phyloP scores from a whole-genome alignment of 2,113 vertebrate species.

The Salvelinus fontinalis region DNA sequence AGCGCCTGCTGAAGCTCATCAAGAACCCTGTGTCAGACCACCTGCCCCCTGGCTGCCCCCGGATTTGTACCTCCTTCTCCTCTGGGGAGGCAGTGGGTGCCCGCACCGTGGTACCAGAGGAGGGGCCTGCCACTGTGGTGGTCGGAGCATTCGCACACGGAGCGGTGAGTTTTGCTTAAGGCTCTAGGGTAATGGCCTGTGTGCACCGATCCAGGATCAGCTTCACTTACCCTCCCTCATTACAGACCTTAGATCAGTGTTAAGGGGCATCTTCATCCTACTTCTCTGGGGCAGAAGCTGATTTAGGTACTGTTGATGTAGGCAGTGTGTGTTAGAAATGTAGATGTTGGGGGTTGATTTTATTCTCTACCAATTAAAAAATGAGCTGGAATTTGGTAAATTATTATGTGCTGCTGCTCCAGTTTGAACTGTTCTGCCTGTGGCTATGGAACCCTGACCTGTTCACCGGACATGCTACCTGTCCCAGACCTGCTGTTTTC shows the following conservation, averaged over 20 bases:
- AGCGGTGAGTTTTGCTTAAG: conserved; percentile 73
- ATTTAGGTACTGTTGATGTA: too few species aligned
- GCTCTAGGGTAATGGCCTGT: neutral
- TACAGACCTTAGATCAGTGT: too few species aligned
- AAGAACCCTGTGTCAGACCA: conserved; percentile 94
- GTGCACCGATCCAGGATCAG: too few species aligned
- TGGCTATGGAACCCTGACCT: too few species aligned
- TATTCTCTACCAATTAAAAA: neutral
- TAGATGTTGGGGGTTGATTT: neutral
- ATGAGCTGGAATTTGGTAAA: neutral
- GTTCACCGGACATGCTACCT: too few species aligned
- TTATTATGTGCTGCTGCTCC: neutral
- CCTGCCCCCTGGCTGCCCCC: conserved; percentile 89
- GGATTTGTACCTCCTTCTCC: conserved; percentile 86
- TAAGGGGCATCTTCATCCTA: too few species aligned
- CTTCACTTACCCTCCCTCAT: too few species aligned
- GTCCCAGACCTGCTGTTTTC: too few species aligned
- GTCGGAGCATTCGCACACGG: conserved; percentile 96
- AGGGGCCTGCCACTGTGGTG: conserved; percentile 83
- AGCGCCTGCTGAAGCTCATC: conserved; percentile 92
- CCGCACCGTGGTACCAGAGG: conserved; percentile 80
- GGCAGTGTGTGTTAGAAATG: too few species aligned
- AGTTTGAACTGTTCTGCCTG: too few species aligned
- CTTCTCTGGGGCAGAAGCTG: too few species aligned
- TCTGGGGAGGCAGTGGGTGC: conserved; percentile 69